Conservation (phyloP, 1,140 invertebrate species). For the Apolygus lucorum region DNA sequence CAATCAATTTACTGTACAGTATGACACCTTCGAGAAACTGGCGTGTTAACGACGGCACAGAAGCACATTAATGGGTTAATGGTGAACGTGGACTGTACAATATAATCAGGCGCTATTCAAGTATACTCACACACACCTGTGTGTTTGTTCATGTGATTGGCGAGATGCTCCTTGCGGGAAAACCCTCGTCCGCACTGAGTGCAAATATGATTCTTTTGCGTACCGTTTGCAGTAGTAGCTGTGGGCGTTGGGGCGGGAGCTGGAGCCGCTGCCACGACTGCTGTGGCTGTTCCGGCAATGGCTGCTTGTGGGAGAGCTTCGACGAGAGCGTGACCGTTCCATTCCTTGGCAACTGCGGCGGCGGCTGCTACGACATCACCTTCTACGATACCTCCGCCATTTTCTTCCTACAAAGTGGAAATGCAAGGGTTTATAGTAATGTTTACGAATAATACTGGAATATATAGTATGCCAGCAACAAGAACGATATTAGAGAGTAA, state of each 20-base stretch:
- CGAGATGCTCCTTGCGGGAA: slow-evolving; percentile 57
- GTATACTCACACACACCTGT: slow-evolving; percentile 45
- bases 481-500: too few species aligned
- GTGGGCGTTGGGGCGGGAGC: slow-evolving; percentile 7
- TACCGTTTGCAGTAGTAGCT: slow-evolving; percentile 21
- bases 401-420: not conserved
- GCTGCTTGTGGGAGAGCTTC: not conserved
- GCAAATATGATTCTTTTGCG: slow-evolving; percentile 37
- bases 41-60: too few species aligned
- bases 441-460: too few species aligned
- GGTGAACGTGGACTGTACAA: too few species aligned
- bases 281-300: slow-evolving; percentile 2
- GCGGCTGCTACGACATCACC: slow-evolving; percentile 34
- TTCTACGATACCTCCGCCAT: not conserved
- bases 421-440: too few species aligned
- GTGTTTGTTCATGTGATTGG: slow-evolving; percentile 58
- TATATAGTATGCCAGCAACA: too few species aligned
- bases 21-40: too few species aligned
- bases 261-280: not conserved
- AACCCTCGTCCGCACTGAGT: slow-evolving; percentile 60
- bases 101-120: too few species aligned
- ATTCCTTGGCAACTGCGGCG: slow-evolving; percentile 29
- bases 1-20: too few species aligned
- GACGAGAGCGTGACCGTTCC: slow-evolving; percentile 27
- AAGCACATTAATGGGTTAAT: too few species aligned